phyloP scores from a whole-genome alignment of 1,140 invertebrate genomes.

The Eupristina koningsbergeri region DNA sequence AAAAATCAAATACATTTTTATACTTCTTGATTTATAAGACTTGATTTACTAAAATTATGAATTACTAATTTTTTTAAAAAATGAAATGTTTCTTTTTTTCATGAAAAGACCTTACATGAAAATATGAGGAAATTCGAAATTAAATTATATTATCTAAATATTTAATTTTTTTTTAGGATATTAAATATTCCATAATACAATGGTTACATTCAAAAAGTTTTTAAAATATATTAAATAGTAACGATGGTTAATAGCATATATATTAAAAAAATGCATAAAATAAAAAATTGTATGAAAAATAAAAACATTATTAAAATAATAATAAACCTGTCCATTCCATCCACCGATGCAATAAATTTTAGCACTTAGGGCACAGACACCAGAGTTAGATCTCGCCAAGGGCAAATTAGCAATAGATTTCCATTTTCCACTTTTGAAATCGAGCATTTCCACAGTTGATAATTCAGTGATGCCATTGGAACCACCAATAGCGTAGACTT shows the following conservation, averaged over 20 bases:
- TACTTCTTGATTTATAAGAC: too few relatives aligned
- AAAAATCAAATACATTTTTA: too few relatives aligned
- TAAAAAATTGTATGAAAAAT: background rate
- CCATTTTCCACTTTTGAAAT: conserved; percentile 77
- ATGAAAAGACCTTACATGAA: too few relatives aligned
- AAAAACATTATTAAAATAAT: background rate
- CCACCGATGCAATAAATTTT: conserved; percentile 87
- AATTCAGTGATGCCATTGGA: conserved; percentile 84
- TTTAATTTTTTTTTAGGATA: too few relatives aligned
- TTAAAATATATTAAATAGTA: too few relatives aligned
- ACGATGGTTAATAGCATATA: background rate
- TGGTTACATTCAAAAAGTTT: too few relatives aligned
- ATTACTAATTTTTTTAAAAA: too few relatives aligned
- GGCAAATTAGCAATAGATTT: conserved; percentile 76
- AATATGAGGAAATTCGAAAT: too few relatives aligned
- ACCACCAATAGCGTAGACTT: conserved; percentile 85
- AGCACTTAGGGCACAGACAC: conserved; percentile 81
- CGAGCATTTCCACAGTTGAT: conserved; percentile 79
- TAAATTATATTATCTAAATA: too few relatives aligned
- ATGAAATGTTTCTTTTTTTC: too few relatives aligned
- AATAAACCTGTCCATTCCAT: conserved; percentile 80
- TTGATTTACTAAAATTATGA: too few relatives aligned
- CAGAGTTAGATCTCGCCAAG: conserved; percentile 80
- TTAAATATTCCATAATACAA: too few relatives aligned
- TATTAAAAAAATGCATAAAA: background rate